These are phyloP conservation scores for Aphelinus certus DNA, from an alignment of 1,140 invertebrate genomes.

Conservation along the genomic window DNA sequence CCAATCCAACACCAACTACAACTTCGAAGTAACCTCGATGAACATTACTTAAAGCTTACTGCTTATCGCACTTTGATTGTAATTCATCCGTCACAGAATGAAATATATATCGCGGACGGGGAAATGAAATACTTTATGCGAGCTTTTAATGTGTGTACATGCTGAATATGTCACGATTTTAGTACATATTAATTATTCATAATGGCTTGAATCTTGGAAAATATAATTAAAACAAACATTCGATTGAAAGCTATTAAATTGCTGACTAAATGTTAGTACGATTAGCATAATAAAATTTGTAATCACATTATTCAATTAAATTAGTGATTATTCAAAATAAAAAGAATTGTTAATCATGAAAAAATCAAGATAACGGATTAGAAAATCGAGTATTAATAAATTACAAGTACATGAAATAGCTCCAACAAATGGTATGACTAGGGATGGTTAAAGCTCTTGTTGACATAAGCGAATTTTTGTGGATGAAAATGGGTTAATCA, in stretches of 20 bases:
- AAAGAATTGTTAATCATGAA: neutral
- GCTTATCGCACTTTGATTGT: no score
- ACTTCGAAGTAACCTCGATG: no score
- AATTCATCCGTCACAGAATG: no score
- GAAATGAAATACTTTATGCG: no score
- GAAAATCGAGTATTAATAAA: slow-evolving; percentile 1
- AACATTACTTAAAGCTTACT: no score
- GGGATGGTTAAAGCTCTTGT: slow-evolving; percentile 15
- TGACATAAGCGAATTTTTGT: slow-evolving; percentile 9
- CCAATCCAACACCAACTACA: no score
- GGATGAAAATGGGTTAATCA: slow-evolving; percentile 32
- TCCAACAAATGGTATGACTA: neutral
- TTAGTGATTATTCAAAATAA: slow-evolving; percentile 2
- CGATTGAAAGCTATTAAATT: neutral
- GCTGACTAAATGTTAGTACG: slow-evolving; percentile 20
- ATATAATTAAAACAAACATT: neutral
- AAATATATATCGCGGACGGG: no score
- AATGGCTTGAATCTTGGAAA: neutral
- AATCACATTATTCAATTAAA: neutral
- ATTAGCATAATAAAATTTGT: slow-evolving; percentile 19
- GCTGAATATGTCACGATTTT: no score
- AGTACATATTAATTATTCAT: no score
- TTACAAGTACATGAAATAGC: neutral
- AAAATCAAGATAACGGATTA: neutral
- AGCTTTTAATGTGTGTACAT: no score